Percentiles rank a stretch among this genome's conserved stretches.
Conservation (phyloP, 1,140 invertebrate genomes). For the Amphibalanus amphitrite region DNA sequence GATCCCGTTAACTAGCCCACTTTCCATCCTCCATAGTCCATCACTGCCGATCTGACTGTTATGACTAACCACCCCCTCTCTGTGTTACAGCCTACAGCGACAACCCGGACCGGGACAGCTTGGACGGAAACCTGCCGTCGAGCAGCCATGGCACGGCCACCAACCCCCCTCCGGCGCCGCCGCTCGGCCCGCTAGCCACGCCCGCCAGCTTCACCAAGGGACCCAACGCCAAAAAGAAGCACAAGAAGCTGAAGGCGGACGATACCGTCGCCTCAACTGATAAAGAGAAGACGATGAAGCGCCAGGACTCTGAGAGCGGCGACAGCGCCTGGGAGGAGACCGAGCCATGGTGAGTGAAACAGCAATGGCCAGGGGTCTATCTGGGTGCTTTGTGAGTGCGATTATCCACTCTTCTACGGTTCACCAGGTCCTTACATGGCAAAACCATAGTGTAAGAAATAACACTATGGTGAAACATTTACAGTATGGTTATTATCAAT, state of each 20-base stretch:
- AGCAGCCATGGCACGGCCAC: constrained; percentile 25
- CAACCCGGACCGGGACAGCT: constrained; percentile 32
- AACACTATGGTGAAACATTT: no score
- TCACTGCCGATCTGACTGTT: no score
- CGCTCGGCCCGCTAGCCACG: neutral
- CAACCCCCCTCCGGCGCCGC: constrained; percentile 18
- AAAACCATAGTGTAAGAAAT: no score
- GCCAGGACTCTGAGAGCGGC: neutral
- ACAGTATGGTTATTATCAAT: no score
- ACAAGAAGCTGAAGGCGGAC: constrained; percentile 18
- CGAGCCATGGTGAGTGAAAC: neutral
- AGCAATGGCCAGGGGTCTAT: no score
- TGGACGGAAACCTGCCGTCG: constrained; percentile 29
- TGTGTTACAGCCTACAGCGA: constrained; percentile 29
- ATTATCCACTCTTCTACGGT: no score
- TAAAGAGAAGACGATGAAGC: neutral
- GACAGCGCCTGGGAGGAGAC: neutral
- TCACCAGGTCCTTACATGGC: no score
- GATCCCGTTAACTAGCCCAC: no score
- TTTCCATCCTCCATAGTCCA: no score
- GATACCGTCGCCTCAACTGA: constrained; percentile 1
- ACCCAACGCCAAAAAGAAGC: constrained; percentile 19
- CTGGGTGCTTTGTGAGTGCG: no score
- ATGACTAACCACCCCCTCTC: no score
- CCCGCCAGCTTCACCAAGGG: constrained; percentile 15